phyloP scores from a whole-genome alignment of 2,888 invertebrate genomes.

The Agrochola lota region DNA sequence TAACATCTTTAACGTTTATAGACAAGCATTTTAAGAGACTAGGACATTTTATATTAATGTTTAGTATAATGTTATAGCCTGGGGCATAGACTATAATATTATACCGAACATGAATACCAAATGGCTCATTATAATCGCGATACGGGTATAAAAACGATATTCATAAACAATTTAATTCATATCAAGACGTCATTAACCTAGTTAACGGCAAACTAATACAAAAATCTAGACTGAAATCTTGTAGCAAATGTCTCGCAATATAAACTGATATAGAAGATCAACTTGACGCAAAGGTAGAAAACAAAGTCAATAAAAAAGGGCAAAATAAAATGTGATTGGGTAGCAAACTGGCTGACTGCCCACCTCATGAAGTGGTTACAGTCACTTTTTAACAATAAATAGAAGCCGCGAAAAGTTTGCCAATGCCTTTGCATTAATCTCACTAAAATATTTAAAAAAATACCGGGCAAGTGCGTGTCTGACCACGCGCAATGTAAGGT shows the following conservation, averaged over 20 bases:
- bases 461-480: too few species aligned
- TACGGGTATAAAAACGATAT: constrained; percentile 22
- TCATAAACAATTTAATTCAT: constrained; percentile 49
- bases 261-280: constrained; percentile 17
- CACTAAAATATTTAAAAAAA: too few species aligned
- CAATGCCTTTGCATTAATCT: background rate
- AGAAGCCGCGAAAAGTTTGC: background rate
- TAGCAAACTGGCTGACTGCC: background rate
- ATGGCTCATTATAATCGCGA: background rate
- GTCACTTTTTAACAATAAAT: background rate
- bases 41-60: background rate
- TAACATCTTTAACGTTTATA: too few species aligned
- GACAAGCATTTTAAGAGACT: background rate
- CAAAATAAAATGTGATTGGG: background rate
- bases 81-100: background rate
- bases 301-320: too few species aligned
- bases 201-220: constrained; percentile 52
- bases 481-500: too few species aligned
- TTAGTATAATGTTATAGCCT: background rate
- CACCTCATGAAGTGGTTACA: background rate
- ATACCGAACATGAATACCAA: background rate
- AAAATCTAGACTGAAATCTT: constrained; percentile 61
- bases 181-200: constrained; percentile 60
- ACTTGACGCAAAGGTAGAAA: background rate
- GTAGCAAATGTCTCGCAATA: background rate